Evolutionary conservation across 2,113 vertebrate species (phyloP), one percentile per base, ranked within the genome.

Genomic region (Scophthalmus maximus): DNA sequence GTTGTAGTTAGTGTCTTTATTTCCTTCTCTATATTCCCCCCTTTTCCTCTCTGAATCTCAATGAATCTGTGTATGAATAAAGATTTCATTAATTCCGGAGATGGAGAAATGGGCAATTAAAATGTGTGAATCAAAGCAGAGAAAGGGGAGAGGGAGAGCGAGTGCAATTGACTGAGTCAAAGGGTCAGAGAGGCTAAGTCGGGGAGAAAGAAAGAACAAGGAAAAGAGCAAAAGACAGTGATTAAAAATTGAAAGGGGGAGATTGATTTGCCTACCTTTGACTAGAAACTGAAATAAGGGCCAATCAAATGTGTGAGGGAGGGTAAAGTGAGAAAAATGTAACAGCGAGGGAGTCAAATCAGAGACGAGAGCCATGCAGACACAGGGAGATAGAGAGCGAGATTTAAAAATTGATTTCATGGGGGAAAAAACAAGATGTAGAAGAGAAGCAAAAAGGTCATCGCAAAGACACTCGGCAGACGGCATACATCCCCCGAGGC

Each of bases 61-160:
- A 66, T 81, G 64, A 72, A 78, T 77, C 73, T 86, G 29, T 57
- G 42, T 46, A 52, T 79, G 73, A 72, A 46, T 78, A 70, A 79
- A 80, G 83, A 81, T 87, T 86, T 83, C 15, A 85, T 81, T 84
- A 67, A 89, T 84, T 69, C 79, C 36, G 38, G 72, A 72, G 82
- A 87, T 47, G 61, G 50, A 29, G 68, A 78, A 78, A 79, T 65
- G 32, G 76, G 79, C 68, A 87, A 90, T 91, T 87, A 83, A 83
- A 91, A 82, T 22, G 61, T 79, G 69, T 26, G 83, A 88, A 74
- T 86, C 69, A 71, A 73, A 77, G 72, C 50, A 49, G 72, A 73
- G 46, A 55, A 40, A 57, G 40, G 12, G 18, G 25, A 46, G 73
- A 38, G 78, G 65, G 61, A 44, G 9, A 38, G 12, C 27, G 58